phyloP scores from a whole-genome alignment of 2,113 vertebrate species.

The Lipophrys pholis region DNA sequence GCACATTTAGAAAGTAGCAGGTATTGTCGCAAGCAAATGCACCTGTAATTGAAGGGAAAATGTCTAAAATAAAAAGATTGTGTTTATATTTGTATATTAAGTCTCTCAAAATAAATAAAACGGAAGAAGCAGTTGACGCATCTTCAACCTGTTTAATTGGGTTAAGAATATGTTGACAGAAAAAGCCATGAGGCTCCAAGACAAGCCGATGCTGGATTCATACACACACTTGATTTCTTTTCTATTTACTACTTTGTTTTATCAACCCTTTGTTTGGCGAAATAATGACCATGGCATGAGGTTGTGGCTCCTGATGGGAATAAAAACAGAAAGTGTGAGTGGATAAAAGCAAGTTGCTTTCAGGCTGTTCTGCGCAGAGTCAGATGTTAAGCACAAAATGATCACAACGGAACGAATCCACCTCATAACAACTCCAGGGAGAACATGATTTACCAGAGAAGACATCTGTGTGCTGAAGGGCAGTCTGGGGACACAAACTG shows the following conservation, averaged over 20 bases:
- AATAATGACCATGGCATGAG: background rate
- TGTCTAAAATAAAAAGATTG: no score
- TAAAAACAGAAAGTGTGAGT: background rate
- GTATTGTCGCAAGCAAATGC: no score
- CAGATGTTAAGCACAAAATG: conserved; percentile 13
- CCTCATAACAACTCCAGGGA: background rate
- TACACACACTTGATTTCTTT: background rate
- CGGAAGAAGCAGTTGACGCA: no score
- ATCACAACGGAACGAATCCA: background rate
- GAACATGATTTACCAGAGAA: conserved; percentile 18
- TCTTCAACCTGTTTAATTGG: no score
- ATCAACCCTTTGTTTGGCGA: conserved; percentile 5
- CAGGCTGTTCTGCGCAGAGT: background rate
- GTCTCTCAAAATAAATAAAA: no score
- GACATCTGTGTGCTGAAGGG: conserved; percentile 7
- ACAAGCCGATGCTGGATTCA: no score
- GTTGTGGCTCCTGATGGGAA: background rate
- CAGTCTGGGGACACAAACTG: conserved; percentile 11
- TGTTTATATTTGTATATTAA: no score
- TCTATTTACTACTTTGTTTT: conserved; percentile 29
- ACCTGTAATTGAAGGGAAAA: no score
- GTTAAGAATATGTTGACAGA: background rate
- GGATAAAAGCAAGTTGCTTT: background rate
- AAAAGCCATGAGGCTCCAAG: background rate
- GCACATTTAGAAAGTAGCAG: no score